Base-by-base conservation (phyloP, 1,140 invertebrate species). In the Rhagoletis zephyria region DNA sequence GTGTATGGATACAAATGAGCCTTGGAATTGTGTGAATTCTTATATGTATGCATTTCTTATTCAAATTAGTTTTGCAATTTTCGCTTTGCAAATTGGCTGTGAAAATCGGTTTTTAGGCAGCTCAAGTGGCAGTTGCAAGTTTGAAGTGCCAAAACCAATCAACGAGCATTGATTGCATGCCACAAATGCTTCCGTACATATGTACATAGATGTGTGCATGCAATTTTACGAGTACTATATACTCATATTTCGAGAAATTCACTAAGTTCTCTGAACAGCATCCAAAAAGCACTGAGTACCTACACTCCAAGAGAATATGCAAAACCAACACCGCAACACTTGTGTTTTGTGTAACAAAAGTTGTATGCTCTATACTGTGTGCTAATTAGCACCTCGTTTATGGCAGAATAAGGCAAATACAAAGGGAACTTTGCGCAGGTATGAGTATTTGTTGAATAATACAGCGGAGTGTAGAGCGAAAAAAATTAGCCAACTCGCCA, bases 301-400 rank as follows among this genome's bases (percentile, higher is more conserved):
- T 56, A 30, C 10, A 56, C 10, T 56, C 5, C 51, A 56, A 56
- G 2, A 30, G 30, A 30, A 30, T 30, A 30, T 56, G 51, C 51
- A 56, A 56, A 56, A 7, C 30, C 30, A 30, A 30, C 30, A 30
- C 30, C 30, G 30, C 30, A 30, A 30, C 30, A 30, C 30, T 30
- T 30, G 30, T 30, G 30, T 30, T 30, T 30, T 30, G 30, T 30
- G 30, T 30, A 30, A 56, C 51, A 56, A 56, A 56, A 56, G 10
- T 3, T 56, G 51, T 7, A 10, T 10, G 51, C 51, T 56, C 10
- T 56, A 2, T 56, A 10, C 51, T 56, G 51, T 74, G 7, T 74
- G 14, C 12, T 74, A 74, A 74, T 74, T 74, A 74, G 67, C 42
- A 48, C 67, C 67, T 74, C 16, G 67, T 45, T 74, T 74, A 45